Conservation (phyloP, 2,113 vertebrate genomes). For the Leptobrachium ailaonicum region DNA sequence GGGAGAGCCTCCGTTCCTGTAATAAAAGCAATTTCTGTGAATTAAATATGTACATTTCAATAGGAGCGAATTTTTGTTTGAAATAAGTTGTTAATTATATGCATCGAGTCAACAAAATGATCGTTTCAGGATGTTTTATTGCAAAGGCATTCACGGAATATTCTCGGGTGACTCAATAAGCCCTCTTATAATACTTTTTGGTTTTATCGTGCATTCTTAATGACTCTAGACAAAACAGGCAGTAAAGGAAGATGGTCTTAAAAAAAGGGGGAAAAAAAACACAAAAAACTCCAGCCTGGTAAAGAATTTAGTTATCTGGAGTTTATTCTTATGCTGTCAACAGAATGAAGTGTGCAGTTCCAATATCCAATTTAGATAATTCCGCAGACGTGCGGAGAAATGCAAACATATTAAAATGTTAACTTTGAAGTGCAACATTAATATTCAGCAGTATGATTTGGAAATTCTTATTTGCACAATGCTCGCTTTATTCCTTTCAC, state of each 20-base stretch:
- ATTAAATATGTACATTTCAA: no score
- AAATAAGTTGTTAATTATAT: not conserved
- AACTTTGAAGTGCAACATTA: constrained; percentile 47
- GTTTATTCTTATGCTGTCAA: constrained; percentile 9
- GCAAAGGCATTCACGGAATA: no score
- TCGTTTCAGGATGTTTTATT: not conserved
- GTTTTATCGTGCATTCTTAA: not conserved
- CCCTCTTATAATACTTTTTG: not conserved
- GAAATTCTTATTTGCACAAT: constrained; percentile 47
- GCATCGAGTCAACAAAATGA: not conserved
- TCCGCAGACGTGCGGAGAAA: constrained; percentile 37
- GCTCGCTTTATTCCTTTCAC: constrained; percentile 30
- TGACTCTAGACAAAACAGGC: not conserved
- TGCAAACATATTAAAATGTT: constrained; percentile 46
- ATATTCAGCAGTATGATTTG: constrained; percentile 44
- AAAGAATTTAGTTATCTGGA: constrained; percentile 13
- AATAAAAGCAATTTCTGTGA: no score
- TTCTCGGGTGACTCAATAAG: not conserved
- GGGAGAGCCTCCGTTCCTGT: no score
- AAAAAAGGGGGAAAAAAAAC: not conserved
- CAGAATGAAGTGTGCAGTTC: constrained; percentile 23
- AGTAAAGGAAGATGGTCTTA: constrained; percentile 2
- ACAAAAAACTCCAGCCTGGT: no score
- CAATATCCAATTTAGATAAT: constrained; percentile 47
- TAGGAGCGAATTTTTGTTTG: no score